Conservation (phyloP, 2,888 invertebrate species). For the Geotrupes spiniger region DNA sequence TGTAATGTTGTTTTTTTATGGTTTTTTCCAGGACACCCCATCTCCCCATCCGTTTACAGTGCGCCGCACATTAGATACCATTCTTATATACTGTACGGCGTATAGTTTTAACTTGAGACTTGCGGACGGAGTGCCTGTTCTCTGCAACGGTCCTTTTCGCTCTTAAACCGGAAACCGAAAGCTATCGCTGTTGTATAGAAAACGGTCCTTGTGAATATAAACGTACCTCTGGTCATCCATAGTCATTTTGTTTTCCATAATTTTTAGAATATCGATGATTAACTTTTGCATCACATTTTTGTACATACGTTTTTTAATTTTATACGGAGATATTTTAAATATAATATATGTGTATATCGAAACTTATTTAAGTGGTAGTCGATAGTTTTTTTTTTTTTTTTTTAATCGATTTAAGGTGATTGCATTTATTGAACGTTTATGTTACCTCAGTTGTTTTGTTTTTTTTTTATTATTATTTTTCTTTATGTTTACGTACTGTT, state of each 20-base stretch:
- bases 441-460: constrained; percentile 44
- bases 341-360: neutral
- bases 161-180: too few relatives aligned
- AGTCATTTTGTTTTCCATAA: constrained; percentile 28
- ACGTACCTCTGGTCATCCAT: constrained; percentile 28
- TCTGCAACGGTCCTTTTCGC: too few relatives aligned
- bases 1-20: too few relatives aligned
- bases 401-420: constrained; percentile 29
- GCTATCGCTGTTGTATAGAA: too few relatives aligned
- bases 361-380: constrained; percentile 28
- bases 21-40: too few relatives aligned
- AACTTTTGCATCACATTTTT: constrained; percentile 34
- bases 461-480: constrained; percentile 31
- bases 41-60: too few relatives aligned
- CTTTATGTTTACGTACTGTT: constrained; percentile 14
- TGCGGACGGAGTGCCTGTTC: too few relatives aligned
- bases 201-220: neutral
- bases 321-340: constrained; percentile 31
- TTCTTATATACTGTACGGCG: too few relatives aligned
- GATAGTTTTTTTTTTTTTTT: constrained; percentile 28
- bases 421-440: constrained; percentile 40
- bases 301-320: constrained; percentile 37
- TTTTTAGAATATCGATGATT: constrained; percentile 24
- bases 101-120: too few relatives aligned
- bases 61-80: too few relatives aligned